Evolutionary conservation across 2,113 vertebrate genomes (phyloP).

Genomic region (Erythrolamprus reginae): DNA sequence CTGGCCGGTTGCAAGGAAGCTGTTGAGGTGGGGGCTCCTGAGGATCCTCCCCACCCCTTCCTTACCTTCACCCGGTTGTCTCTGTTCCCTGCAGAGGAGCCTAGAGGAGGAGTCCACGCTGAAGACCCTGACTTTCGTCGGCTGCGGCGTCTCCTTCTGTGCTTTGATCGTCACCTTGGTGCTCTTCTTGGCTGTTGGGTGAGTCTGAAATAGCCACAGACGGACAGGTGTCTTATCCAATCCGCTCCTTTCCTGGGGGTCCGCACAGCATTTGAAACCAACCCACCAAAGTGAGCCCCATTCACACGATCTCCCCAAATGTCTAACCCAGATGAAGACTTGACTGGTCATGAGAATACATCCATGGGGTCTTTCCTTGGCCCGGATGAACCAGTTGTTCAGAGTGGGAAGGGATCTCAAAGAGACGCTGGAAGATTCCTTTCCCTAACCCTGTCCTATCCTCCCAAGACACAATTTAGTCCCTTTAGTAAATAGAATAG

Average conservation of each 20-base stretch:
- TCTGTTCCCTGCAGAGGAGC: constrained; percentile 66
- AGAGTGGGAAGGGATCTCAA: background rate
- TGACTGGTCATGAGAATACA: background rate
- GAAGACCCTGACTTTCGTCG: constrained; percentile 83
- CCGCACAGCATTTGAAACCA: background rate
- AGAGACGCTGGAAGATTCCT: background rate
- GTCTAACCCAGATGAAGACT: background rate
- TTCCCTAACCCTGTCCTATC: background rate
- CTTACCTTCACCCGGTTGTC: background rate
- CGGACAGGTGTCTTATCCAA: background rate
- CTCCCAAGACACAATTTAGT: background rate
- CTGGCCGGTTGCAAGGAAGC: background rate
- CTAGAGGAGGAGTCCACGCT: constrained; percentile 74
- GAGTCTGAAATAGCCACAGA: background rate
- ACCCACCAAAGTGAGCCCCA: background rate
- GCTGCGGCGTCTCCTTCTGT: constrained; percentile 88
- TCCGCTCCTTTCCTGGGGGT: background rate
- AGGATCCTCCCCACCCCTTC: background rate
- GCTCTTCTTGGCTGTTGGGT: constrained; percentile 85
- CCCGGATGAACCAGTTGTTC: background rate
- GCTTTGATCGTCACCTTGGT: constrained; percentile 83
- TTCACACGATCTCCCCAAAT: background rate
- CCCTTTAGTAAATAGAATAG: background rate
- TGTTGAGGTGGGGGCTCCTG: background rate
- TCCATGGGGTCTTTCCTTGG: background rate